Base-by-base conservation (phyloP, 2,888 invertebrate genomes). In the Alentia gelatinosa region DNA sequence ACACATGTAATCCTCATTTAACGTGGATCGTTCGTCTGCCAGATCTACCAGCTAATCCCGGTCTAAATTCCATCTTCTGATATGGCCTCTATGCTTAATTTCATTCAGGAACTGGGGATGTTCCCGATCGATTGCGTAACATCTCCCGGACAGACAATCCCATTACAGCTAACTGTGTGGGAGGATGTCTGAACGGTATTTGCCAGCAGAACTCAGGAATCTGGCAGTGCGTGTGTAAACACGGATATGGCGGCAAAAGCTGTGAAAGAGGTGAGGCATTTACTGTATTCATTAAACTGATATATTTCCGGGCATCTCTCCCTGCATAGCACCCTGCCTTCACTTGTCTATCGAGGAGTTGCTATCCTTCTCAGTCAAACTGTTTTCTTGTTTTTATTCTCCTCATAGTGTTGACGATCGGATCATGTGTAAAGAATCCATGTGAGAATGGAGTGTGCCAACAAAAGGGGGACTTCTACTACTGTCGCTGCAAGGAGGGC, bases 371-470 rank as follows among this genome's bases (percentile, higher is more conserved):
- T 79, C 33, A 79, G 7, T 79, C 26, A 35, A 35, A 37, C 79
- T 30, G n/a, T 33, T 19, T 7, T 84, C 9, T 40, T 39, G 9
- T 84, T 4, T 84, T 30, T 40, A 40, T n/a, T n/a, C n/a, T n/a
- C 35, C 35, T 40, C n/a, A 1, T 33, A 86, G 86, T 9, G 7
- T 47, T 86, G 50, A 30, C 42, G 30, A 30, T 7, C 3, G 86
- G 86, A 1, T 5, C 1, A 0, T 86, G 86, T 86, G 50, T 47
- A 1, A 50, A 86, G 33, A 15, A 3, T 26, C 86, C 30, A 30
- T 86, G 86, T 47, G 33, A 42, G 50, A 86, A 86, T 7, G 86
- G 86, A 19, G 42, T 47, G 50, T 86, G 86, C 33, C 30, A 86
- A 9, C 86, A 86, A 19, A 42, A 86, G 7, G 86, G 47, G 19